These are phyloP conservation scores for Atta texana DNA, from an alignment of 1,140 invertebrate species.

Conservation along the genomic window DNA sequence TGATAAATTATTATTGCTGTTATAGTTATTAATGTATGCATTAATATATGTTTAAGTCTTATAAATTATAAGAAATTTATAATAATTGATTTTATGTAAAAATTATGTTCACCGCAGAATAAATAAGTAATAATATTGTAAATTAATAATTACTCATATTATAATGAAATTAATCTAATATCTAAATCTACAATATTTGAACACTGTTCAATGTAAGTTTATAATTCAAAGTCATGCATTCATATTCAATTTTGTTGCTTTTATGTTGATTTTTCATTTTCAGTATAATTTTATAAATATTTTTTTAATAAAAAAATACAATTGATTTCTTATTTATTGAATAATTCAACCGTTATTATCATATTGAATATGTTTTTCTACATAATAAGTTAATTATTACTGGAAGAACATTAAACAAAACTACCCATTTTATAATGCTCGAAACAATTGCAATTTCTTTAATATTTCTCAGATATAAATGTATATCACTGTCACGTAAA, in stretches of 20 bases:
- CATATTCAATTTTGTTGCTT: neutral
- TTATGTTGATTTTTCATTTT: neutral
- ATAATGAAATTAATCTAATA: neutral
- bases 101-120: too few species aligned
- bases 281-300: neutral
- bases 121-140: too few species aligned
- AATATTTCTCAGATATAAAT: slow-evolving; percentile 22
- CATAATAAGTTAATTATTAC: neutral
- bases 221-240: too few species aligned
- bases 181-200: too few species aligned
- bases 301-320: neutral
- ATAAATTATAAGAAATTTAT: neutral
- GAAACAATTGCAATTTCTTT: slow-evolving; percentile 29
- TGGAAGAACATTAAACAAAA: slow-evolving; percentile 1
- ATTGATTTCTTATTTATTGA: neutral
- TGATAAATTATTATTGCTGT: neutral
- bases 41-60: neutral
- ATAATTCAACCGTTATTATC: neutral
- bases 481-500: neutral
- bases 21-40: neutral
- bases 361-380: too few species aligned
- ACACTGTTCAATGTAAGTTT: too few species aligned
- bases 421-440: neutral
- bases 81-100: neutral
- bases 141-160: too few species aligned